Conservation (phyloP, 2,113 vertebrate species). For the Xenus cinereus region DNA sequence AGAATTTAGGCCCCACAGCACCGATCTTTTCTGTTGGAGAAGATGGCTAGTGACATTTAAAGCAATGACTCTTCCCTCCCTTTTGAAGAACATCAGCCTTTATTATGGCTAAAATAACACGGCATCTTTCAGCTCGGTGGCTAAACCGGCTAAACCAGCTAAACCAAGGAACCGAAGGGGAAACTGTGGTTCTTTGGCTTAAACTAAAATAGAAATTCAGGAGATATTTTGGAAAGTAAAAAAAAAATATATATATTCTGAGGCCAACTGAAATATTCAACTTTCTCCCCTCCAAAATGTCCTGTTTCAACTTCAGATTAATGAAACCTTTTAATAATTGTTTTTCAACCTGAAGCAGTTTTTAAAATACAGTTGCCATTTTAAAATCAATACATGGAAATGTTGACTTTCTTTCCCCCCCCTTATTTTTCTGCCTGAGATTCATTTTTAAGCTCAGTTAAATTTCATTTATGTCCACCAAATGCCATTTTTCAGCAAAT, state of each 20-base stretch:
- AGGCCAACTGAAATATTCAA: neutral
- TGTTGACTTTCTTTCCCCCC: neutral
- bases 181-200: neutral
- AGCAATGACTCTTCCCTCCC: neutral
- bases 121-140: neutral
- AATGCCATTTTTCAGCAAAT: conserved; percentile 2
- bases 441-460: neutral
- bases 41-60: neutral
- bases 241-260: neutral
- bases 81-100: neutral
- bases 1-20: neutral
- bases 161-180: neutral
- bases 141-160: neutral
- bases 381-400: conserved; percentile 34
- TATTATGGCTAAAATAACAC: neutral
- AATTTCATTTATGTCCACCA: neutral
- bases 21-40: neutral
- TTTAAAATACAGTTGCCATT: conserved; percentile 18
- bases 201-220: neutral
- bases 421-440: neutral
- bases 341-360: neutral
- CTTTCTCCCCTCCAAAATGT: neutral
- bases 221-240: neutral
- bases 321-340: neutral
- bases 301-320: neutral